Evolutionary conservation across 2,888 invertebrate species (phyloP).

Genomic region (Dryobota labecula): DNA sequence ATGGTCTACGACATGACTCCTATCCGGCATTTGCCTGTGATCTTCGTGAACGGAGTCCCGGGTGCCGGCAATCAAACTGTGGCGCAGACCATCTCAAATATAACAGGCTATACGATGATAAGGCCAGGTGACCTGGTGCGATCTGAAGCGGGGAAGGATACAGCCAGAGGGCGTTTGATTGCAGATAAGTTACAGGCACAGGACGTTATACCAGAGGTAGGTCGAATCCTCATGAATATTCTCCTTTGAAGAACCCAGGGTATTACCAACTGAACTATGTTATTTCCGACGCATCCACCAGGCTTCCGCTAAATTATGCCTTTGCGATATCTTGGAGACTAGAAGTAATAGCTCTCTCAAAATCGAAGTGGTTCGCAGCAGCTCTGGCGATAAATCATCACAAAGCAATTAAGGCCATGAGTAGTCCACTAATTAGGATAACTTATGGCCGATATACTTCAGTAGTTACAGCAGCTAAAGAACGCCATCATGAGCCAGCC

Average conservation of each 20-base stretch:
- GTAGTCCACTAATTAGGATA: not conserved
- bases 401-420: not conserved
- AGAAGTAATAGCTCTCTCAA: not conserved
- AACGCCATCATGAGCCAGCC: too few species aligned
- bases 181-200: constrained; percentile 85
- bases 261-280: not conserved
- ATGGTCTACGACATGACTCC: constrained; percentile 86
- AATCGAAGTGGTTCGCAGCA: not conserved
- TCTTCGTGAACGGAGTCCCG: constrained; percentile 88
- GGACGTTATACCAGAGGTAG: constrained; percentile 86
- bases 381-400: not conserved
- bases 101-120: constrained; percentile 87
- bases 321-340: not conserved
- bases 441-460: not conserved
- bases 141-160: constrained; percentile 85
- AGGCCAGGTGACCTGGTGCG: constrained; percentile 87
- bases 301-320: not conserved
- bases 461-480: not conserved
- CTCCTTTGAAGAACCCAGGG: not conserved
- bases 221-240: not conserved
- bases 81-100: constrained; percentile 84
- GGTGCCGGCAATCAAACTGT: constrained; percentile 89
- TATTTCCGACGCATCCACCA: not conserved
- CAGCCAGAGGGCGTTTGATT: constrained; percentile 86
- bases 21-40: constrained; percentile 85